Evolutionary conservation across 2,797 vertebrate species (phyloP).

Genomic region (Sebastes vulpes): DNA sequence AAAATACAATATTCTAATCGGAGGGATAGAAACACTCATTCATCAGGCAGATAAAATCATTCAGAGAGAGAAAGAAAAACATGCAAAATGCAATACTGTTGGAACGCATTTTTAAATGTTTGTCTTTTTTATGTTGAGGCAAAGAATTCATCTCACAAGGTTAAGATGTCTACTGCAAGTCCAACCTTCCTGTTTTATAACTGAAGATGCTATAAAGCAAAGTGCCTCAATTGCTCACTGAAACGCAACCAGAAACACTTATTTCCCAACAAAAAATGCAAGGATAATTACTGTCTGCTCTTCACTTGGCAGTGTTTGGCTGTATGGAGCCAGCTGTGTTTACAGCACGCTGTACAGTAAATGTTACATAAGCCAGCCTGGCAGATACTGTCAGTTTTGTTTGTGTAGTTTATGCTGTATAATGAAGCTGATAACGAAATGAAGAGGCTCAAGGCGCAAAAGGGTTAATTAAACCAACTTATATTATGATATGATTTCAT

Average conservation of each 20-base stretch:
- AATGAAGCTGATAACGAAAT: slow-evolving; percentile 4
- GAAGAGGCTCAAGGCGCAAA: neutral
- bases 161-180: neutral
- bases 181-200: slow-evolving; percentile 1
- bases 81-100: neutral
- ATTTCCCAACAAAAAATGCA: neutral
- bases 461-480: slow-evolving; percentile 44
- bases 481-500: slow-evolving; percentile 5
- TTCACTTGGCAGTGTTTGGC: slow-evolving; percentile 33
- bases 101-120: neutral
- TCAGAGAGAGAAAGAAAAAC: slow-evolving; percentile 29
- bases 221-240: neutral
- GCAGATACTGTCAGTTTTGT: slow-evolving; percentile 33
- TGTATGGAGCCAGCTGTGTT: slow-evolving; percentile 61
- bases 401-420: slow-evolving; percentile 25
- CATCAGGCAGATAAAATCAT: slow-evolving; percentile 60
- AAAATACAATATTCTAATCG: slow-evolving; percentile 65
- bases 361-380: slow-evolving; percentile 54
- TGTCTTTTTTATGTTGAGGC: neutral
- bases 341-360: slow-evolving; percentile 37
- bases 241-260: slow-evolving; percentile 21
- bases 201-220: neutral
- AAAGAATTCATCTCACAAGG: slow-evolving; percentile 8
- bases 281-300: slow-evolving; percentile 41
- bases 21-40: slow-evolving; percentile 35